Conservation (phyloP, 2,888 invertebrate genomes). For the Neocrepidodera transversa region DNA sequence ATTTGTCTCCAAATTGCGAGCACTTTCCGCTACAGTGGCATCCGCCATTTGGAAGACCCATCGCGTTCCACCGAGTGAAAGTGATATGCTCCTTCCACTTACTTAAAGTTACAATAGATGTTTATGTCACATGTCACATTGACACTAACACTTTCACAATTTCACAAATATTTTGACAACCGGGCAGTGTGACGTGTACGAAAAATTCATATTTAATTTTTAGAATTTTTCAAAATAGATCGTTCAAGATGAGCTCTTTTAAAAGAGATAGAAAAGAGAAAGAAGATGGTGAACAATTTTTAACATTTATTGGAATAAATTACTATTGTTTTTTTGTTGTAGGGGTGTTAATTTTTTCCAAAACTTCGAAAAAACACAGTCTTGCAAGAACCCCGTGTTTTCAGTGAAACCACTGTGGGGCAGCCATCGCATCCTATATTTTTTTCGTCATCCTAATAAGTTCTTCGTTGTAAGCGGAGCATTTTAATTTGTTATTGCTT, state of each 20-base stretch:
- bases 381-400: slow-evolving; percentile 95
- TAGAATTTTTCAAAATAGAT: slow-evolving; percentile 14
- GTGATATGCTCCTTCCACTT: not conserved
- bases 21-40: too few relatives aligned
- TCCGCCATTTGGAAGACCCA: too few relatives aligned
- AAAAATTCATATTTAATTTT: slow-evolving; percentile 28
- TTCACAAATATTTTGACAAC: slow-evolving; percentile 26
- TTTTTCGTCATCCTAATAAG: too few relatives aligned
- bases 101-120: not conserved
- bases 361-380: slow-evolving; percentile 96
- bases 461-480: too few relatives aligned
- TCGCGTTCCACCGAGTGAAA: too few relatives aligned
- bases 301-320: not conserved
- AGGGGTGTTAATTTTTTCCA: slow-evolving; percentile 85
- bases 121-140: not conserved
- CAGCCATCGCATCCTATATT: too few relatives aligned
- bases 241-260: slow-evolving; percentile 72
- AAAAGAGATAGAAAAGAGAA: slow-evolving; percentile 95
- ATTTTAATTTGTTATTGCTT: too few relatives aligned
- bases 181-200: slow-evolving; percentile 39
- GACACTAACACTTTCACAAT: too few relatives aligned
- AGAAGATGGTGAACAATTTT: slow-evolving; percentile 76
- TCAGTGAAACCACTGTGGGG: slow-evolving; percentile 97
- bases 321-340: slow-evolving; percentile 53
- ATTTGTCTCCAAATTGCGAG: too few relatives aligned